These are phyloP conservation scores for Nasonia longicornis DNA, from an alignment of 1,140 invertebrate species.

Conservation along the genomic window DNA sequence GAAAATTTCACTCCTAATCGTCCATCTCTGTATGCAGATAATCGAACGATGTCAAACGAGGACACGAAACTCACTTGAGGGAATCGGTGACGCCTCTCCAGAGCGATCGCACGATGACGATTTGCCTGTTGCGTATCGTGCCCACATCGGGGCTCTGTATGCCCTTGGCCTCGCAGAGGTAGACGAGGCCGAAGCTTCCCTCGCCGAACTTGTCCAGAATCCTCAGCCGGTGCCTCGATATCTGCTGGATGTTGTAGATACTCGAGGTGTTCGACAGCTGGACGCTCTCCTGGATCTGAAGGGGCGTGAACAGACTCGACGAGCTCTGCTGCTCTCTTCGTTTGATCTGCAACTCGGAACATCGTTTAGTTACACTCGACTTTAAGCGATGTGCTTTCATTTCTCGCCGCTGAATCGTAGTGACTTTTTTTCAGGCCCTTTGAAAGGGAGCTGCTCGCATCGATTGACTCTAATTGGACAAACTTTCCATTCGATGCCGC, in stretches of 20 bases:
- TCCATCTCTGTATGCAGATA: background rate
- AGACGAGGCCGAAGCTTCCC: slow-evolving; percentile 87
- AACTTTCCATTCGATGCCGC: background rate
- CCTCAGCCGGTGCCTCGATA: slow-evolving; percentile 84
- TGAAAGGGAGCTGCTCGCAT: too few relatives aligned
- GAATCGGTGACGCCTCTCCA: slow-evolving; percentile 77
- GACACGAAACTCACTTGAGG: slow-evolving; percentile 71
- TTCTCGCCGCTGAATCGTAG: background rate
- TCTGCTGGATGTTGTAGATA: slow-evolving; percentile 61
- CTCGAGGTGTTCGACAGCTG: slow-evolving; percentile 61
- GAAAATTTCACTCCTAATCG: background rate
- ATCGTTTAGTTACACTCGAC: background rate
- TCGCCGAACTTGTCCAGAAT: slow-evolving; percentile 89
- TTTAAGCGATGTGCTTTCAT: background rate
- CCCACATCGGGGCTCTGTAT: slow-evolving; percentile 73
- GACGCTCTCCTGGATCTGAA: slow-evolving; percentile 77
- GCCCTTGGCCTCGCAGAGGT: slow-evolving; percentile 81
- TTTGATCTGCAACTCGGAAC: slow-evolving; percentile 69
- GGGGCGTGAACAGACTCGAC: slow-evolving; percentile 72
- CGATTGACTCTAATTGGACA: background rate
- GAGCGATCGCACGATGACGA: slow-evolving; percentile 81
- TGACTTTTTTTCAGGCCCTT: background rate
- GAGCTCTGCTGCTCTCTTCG: slow-evolving; percentile 71
- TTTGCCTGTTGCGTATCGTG: slow-evolving; percentile 74
- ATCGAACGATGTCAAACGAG: background rate